Percentiles rank a stretch among this genome's conserved stretches.
Conservation (phyloP, 2,888 invertebrate genomes). For the Phrixothrix hirtus region DNA sequence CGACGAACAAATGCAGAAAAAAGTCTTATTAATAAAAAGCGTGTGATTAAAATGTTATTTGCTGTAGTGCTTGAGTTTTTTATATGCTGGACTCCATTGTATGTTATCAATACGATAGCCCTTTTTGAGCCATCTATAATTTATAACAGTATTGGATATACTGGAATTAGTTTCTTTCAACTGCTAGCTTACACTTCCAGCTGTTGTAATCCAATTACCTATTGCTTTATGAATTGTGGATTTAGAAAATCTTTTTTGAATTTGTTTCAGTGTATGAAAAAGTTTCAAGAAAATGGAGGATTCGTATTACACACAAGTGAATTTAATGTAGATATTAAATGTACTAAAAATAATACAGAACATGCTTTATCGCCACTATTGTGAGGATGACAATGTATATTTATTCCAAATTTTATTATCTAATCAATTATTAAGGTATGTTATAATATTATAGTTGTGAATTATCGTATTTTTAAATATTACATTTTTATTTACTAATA, state of each 20-base stretch:
- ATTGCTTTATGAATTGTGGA: constrained; percentile 70
- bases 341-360: constrained; percentile 41
- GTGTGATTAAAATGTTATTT: constrained; percentile 67
- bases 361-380: constrained; percentile 23
- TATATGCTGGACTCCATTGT: constrained; percentile 70
- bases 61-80: constrained; percentile 72
- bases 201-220: constrained; percentile 71
- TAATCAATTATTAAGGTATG: too few species aligned
- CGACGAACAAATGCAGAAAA: constrained; percentile 58
- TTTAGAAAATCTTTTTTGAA: constrained; percentile 67
- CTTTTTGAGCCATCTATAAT: constrained; percentile 59
- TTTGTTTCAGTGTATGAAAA: constrained; percentile 60
- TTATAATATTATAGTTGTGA: too few species aligned
- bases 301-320: constrained; percentile 46
- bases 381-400: constrained; percentile 16
- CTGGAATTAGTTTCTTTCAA: constrained; percentile 61
- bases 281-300: constrained; percentile 34
- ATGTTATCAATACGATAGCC: constrained; percentile 63
- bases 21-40: constrained; percentile 57
- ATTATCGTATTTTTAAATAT: too few species aligned
- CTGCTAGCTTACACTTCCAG: constrained; percentile 64
- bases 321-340: constrained; percentile 47
- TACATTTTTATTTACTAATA: too few species aligned
- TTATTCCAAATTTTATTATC: constrained; percentile 3
- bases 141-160: constrained; percentile 57